Evolutionary conservation across 2,888 invertebrate genomes (phyloP), one percentile per base, ranked within the genome.

Genomic region (Ormyrus nitidulus): DNA sequence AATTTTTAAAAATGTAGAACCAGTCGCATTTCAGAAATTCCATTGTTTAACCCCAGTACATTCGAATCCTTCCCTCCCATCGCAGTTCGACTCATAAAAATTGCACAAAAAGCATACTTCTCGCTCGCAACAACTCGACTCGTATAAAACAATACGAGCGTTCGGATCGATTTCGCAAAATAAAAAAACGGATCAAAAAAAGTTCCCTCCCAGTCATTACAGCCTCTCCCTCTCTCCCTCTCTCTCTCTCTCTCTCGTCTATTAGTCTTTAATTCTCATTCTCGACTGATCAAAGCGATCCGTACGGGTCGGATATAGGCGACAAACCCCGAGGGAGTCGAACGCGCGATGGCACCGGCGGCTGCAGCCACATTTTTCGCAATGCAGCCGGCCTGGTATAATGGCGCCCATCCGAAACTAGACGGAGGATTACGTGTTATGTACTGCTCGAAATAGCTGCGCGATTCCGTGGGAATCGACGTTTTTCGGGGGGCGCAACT

Each of bases 301-400:
- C 64, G 48, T 75, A 68, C 70, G n/a, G 48, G 53, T 13, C 10
- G 54, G 48, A 48, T 34, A 54, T 34, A 54, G 58, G 49, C 34
- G 68, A 76, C 76, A 62, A 61, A 8, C 64, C 77, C 77, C 77
- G 70, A 48, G 77, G 77, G 70, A 77, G 70, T 77, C 76, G 79
- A 74, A 77, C 70, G 79, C 69, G 69, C 71, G 79, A 81, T 74
- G 80, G 82, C 81, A 76, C 69, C 49, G 19, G 6, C 46, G 44
- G 53, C 56, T 13, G 46, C 54, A 46, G 61, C n/a, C 61, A 56
- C 70, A 56, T 64, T 70, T 77, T 77, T 77, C 48, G 13, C 48
- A 48, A 56, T 69, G 69, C 69, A 54, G n/a, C 49, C 56, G 51
- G 46, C 46, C 44, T 62, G 46, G 54, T 51, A 64, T 46, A 19